These are phyloP conservation scores for Anguilla pacifica DNA, from an alignment of 2,797 vertebrate genomes.

Conservation along the genomic window DNA sequence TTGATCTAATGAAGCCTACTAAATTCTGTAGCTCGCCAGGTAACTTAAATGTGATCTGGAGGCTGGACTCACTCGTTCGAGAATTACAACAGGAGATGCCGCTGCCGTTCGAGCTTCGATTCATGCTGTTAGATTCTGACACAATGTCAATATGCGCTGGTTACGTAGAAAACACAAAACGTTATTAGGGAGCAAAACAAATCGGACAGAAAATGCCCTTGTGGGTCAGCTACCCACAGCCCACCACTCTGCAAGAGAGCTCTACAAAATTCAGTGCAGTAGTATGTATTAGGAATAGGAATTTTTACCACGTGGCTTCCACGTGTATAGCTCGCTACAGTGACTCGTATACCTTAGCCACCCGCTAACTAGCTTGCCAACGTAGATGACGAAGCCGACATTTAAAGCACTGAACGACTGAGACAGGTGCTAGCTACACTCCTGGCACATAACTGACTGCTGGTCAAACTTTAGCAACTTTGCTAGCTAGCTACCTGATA, in stretches of 20 bases:
- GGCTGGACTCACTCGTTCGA: conserved; percentile 6
- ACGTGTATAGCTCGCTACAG: background rate
- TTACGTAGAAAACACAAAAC: background rate
- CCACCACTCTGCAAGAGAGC: background rate
- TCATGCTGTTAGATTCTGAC: conserved; percentile 11
- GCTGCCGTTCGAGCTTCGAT: background rate
- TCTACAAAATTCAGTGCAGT: background rate
- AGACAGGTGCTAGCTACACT: background rate
- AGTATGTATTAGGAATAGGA: background rate
- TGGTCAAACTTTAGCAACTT: background rate
- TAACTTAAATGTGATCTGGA: background rate
- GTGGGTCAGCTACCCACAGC: background rate
- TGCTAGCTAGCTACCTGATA: background rate
- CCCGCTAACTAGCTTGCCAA: conserved; percentile 16
- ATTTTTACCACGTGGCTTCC: background rate
- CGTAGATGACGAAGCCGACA: background rate
- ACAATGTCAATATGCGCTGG: background rate
- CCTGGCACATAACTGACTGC: background rate
- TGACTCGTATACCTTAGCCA: background rate
- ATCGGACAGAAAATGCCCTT: background rate
- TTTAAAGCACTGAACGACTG: background rate
- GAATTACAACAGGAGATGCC: background rate
- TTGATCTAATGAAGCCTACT: background rate
- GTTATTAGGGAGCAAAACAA: background rate
- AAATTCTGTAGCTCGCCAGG: background rate